phyloP scores from a whole-genome alignment of 2,113 vertebrate species.

The Myiozetetes cayanensis region DNA sequence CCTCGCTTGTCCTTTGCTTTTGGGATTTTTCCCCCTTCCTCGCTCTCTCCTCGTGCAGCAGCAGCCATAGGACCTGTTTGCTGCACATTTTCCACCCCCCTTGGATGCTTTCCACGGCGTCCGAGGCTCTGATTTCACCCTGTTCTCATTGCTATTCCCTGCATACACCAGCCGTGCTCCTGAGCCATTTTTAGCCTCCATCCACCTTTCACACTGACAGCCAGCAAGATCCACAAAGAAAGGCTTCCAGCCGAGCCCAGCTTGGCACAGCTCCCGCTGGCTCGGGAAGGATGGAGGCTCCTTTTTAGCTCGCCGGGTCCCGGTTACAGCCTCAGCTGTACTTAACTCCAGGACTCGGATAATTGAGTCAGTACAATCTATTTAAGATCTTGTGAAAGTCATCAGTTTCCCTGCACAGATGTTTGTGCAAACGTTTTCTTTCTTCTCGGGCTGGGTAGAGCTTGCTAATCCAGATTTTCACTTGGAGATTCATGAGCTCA shows the following conservation, averaged over 20 bases:
- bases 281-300: neutral
- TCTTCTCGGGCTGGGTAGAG: neutral
- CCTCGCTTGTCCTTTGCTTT: neutral
- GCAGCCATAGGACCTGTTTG: neutral
- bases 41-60: neutral
- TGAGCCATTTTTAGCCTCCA: constrained; percentile 24
- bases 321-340: neutral
- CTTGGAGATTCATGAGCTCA: neutral
- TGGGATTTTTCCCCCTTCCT: neutral
- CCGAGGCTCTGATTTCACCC: neutral
- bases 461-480: neutral
- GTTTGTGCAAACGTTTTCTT: neutral
- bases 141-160: neutral
- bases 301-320: neutral
- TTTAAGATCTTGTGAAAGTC: constrained; percentile 11
- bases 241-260: neutral
- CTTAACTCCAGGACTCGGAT: neutral
- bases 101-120: neutral
- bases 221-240: neutral
- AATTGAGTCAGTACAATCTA: neutral
- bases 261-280: neutral
- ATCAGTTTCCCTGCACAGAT: neutral
- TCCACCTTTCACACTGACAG: neutral
- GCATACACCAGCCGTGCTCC: neutral
- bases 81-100: neutral